Percentiles rank a stretch among this genome's conserved stretches.
These are phyloP conservation scores for Steinernema feltiae DNA, from an alignment of 1,140 invertebrate genomes.

Conservation along the genomic window DNA sequence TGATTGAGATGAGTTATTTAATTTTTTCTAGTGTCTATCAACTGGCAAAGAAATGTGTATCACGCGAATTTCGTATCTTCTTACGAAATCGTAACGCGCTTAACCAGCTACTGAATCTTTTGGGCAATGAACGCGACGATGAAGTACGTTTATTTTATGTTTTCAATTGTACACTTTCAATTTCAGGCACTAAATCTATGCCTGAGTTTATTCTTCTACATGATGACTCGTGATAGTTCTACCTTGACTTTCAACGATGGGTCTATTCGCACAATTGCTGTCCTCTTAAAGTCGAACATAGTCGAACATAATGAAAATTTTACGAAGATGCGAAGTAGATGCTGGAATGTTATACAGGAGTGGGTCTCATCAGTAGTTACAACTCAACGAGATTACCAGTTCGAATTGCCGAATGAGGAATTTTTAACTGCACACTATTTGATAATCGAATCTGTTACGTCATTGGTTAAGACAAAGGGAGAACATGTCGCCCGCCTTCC, in stretches of 20 bases:
- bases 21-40: constrained; percentile 36
- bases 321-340: not conserved
- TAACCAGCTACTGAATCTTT: constrained; percentile 23
- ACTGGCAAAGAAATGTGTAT: constrained; percentile 41
- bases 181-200: not conserved
- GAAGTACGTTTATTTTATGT: not conserved
- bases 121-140: constrained; percentile 29
- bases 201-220: not conserved
- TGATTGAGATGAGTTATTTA: constrained; percentile 18
- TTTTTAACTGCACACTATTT: not conserved
- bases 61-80: constrained; percentile 39
- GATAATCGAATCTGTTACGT: not conserved
- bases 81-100: constrained; percentile 28
- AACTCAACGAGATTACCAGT: not conserved
- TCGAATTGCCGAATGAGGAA: not conserved
- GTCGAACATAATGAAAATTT: not conserved
- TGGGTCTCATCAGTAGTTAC: not conserved
- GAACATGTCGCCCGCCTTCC: not conserved
- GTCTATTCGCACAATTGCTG: not conserved
- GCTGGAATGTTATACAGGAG: not conserved
- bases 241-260: not conserved
- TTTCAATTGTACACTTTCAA: not conserved
- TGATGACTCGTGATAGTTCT: not conserved
- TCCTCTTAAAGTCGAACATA: not conserved
- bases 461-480: not conserved